These are phyloP conservation scores for Zootoca vivipara DNA, from an alignment of 2,113 vertebrate species.

Conservation along the genomic window DNA sequence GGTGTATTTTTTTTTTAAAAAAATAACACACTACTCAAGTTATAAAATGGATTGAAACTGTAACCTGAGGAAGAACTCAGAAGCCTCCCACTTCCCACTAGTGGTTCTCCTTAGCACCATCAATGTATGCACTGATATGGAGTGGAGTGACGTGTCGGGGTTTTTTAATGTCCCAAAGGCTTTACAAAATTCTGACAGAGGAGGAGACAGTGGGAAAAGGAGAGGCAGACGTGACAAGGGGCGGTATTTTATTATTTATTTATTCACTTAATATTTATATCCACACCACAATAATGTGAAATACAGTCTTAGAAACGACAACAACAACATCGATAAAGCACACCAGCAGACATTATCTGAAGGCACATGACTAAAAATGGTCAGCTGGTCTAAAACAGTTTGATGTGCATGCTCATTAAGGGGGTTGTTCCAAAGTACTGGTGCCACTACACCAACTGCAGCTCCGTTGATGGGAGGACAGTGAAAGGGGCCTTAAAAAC, in stretches of 20 bases:
- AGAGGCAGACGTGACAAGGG: neutral
- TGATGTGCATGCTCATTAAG: neutral
- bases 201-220: slow-evolving; percentile 1
- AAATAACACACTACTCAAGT: too few species aligned
- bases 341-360: neutral
- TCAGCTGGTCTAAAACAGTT: neutral
- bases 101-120: neutral
- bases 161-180: neutral
- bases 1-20: too few species aligned
- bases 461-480: neutral
- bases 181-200: neutral
- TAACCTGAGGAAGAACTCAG: neutral
- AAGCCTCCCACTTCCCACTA: neutral
- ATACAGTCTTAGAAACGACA: neutral
- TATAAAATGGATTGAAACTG: neutral
- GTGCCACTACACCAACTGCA: neutral
- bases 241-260: neutral
- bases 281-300: neutral
- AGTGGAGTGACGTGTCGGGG: neutral
- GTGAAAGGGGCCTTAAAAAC: neutral
- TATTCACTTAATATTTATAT: neutral
- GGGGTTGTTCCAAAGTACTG: neutral
- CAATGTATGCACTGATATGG: neutral
- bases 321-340: neutral
- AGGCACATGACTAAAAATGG: neutral